phyloP scores from a whole-genome alignment of 2,113 vertebrate genomes.

The Benitochromis conjunctus region DNA sequence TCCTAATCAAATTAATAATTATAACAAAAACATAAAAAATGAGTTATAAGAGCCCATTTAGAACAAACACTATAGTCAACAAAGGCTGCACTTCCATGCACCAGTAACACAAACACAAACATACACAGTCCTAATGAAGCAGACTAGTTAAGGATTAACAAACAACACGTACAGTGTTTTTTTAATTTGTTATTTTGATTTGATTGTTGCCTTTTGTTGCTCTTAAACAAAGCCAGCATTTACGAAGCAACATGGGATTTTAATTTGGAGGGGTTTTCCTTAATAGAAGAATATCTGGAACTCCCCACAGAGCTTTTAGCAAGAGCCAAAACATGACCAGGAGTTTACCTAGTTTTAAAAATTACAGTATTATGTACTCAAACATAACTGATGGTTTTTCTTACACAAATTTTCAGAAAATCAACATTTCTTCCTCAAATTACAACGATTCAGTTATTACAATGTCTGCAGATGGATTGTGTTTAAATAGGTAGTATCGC shows the following conservation, averaged over 20 bases:
- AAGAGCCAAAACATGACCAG: neutral
- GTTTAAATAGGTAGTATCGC: neutral
- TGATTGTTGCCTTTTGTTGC: neutral
- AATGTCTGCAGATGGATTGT: neutral
- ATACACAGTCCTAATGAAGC: neutral
- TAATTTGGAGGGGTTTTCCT: neutral
- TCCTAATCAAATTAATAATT: neutral
- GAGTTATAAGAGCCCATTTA: neutral
- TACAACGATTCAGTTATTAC: neutral
- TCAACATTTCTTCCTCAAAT: too few species aligned
- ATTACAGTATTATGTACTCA: too few species aligned
- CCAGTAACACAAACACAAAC: neutral
- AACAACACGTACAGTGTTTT: fast-evolving
- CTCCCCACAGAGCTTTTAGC: neutral
- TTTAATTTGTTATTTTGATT: neutral
- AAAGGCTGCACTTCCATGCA: neutral
- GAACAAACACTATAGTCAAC: neutral
- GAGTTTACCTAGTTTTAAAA: neutral
- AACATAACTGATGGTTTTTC: too few species aligned
- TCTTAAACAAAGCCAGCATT: neutral
- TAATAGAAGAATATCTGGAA: neutral
- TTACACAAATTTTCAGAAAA: too few species aligned
- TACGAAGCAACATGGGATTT: neutral
- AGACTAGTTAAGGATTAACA: neutral
- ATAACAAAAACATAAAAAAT: neutral